phyloP scores from a whole-genome alignment of 2,113 vertebrate genomes.

The Elachura formosa region DNA sequence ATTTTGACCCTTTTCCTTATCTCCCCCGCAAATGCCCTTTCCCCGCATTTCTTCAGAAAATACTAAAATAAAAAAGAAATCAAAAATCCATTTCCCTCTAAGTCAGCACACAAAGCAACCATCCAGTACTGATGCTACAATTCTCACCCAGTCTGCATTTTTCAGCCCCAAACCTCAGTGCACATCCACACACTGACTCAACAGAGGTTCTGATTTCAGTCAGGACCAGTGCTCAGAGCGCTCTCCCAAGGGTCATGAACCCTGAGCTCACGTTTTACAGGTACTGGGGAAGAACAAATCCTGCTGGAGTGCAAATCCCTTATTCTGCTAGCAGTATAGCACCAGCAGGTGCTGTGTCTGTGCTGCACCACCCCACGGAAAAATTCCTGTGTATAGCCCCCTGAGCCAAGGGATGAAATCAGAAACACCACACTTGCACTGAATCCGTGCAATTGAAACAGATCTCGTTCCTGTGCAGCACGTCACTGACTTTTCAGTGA shows the following conservation, averaged over 20 bases:
- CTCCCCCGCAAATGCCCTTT: neutral
- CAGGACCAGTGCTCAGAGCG: neutral
- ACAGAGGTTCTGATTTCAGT: neutral
- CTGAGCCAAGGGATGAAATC: neutral
- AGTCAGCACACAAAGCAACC: neutral
- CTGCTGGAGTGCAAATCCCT: no score
- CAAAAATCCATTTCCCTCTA: neutral
- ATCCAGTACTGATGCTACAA: neutral
- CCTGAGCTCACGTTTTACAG: neutral
- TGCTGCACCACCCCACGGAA: neutral
- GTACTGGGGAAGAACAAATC: neutral
- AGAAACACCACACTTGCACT: neutral
- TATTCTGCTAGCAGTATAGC: no score
- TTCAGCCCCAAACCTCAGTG: neutral
- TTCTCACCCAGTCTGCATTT: neutral
- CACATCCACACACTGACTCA: fast-evolving
- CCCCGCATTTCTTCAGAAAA: neutral
- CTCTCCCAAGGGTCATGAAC: neutral
- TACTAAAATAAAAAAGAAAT: neutral
- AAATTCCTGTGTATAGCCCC: neutral
- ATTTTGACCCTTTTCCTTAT: neutral
- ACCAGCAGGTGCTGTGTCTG: neutral
- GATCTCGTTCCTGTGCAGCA: neutral
- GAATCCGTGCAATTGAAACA: neutral
- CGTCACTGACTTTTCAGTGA: neutral